Evolutionary conservation across 2,888 invertebrate genomes (phyloP).

Genomic region (Campopleginae sp.): DNA sequence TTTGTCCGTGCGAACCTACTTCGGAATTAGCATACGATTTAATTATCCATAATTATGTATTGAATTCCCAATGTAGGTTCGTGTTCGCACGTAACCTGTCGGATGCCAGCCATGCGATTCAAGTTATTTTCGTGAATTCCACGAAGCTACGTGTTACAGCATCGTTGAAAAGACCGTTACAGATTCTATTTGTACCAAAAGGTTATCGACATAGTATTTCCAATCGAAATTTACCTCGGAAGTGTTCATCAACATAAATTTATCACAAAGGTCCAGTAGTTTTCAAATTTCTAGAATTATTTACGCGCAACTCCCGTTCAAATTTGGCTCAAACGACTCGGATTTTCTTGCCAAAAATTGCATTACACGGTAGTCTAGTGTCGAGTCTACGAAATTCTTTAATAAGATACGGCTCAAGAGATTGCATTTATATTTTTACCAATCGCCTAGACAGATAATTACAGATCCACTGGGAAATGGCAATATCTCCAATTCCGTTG

Average conservation of each 20-base stretch:
- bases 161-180: conserved; percentile 1
- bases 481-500: neutral
- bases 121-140: conserved; percentile 2
- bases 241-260: neutral
- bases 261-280: neutral
- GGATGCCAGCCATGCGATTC: neutral
- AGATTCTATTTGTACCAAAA: neutral
- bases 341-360: neutral
- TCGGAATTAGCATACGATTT: neutral
- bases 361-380: neutral
- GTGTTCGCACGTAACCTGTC: neutral
- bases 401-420: neutral
- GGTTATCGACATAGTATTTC: neutral
- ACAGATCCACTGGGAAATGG: neutral
- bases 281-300: neutral
- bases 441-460: neutral
- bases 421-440: neutral
- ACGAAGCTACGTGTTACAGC: neutral
- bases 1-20: neutral
- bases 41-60: neutral
- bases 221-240: neutral
- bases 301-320: neutral
- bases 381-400: too few species aligned
- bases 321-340: neutral
- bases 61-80: neutral